Conservation (phyloP, 2,888 invertebrate species). For the Mythimna impura region DNA sequence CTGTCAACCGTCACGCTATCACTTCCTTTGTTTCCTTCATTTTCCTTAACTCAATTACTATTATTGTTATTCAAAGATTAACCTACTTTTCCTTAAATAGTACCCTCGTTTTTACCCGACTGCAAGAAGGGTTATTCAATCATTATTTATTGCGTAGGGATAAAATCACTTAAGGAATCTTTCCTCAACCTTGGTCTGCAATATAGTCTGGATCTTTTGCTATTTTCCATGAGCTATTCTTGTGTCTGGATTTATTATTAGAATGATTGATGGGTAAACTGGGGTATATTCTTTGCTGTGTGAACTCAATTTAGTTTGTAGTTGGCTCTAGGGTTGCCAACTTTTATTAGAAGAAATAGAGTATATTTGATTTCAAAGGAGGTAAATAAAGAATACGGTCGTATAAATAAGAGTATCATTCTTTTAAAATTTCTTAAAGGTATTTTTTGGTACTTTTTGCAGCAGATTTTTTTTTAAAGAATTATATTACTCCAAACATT, state of each 20-base stretch:
- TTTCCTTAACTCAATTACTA: slow-evolving; percentile 21
- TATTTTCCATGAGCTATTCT: slow-evolving; percentile 37
- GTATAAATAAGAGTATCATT: no score
- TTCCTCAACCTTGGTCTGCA: slow-evolving; percentile 38
- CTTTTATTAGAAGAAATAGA: no score
- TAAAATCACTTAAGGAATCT: slow-evolving; percentile 21
- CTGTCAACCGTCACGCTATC: no score
- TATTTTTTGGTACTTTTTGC: no score
- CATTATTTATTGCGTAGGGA: slow-evolving; percentile 14
- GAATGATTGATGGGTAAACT: slow-evolving; percentile 52
- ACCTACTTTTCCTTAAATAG: slow-evolving; percentile 29
- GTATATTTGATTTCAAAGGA: no score
- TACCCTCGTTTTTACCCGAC: neutral
- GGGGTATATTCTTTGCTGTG: slow-evolving; percentile 15
- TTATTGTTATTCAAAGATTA: slow-evolving; percentile 42
- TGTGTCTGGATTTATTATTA: slow-evolving; percentile 42
- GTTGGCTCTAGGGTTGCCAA: neutral
- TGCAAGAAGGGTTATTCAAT: neutral
- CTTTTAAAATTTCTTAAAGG: no score
- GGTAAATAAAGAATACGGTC: no score
- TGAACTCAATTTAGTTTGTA: slow-evolving; percentile 29
- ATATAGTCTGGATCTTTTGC: slow-evolving; percentile 26
- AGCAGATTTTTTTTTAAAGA: no score
- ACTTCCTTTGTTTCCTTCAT: no score
- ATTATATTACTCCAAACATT: no score